phyloP scores from a whole-genome alignment of 2,797 vertebrate species.

The Rousettus madagascariensis region DNA sequence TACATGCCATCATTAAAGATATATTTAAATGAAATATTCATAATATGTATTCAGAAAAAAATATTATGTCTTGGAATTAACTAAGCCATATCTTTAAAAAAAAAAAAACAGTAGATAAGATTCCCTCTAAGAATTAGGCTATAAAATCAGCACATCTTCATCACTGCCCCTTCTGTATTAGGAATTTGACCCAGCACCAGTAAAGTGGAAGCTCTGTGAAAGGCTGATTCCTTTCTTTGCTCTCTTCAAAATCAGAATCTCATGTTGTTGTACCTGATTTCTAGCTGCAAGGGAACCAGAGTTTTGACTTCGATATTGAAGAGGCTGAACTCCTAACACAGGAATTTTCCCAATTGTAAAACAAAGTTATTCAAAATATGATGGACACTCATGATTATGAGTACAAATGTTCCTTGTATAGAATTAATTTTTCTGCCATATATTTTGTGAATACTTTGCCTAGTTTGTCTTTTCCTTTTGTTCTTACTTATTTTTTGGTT shows the following conservation, averaged over 20 bases:
- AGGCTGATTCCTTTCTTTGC: neutral
- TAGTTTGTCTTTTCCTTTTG: neutral
- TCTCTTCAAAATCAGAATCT: neutral
- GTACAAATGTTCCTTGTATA: neutral
- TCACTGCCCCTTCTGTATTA: neutral
- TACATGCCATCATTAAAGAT: neutral
- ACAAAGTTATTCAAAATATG: neutral
- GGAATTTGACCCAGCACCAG: neutral
- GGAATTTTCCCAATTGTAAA: neutral
- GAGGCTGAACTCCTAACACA: neutral
- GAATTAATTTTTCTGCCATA: neutral
- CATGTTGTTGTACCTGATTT: neutral
- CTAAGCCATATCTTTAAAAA: neutral
- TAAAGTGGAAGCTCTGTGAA: neutral
- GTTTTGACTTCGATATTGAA: neutral
- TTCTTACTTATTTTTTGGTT: neutral
- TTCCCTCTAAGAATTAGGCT: neutral
- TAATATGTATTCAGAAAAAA: neutral
- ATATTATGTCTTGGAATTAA: neutral
- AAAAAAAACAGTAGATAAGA: neutral
- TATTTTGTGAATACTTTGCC: neutral
- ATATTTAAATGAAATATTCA: constrained; percentile 1
- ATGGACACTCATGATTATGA: neutral
- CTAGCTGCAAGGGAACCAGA: neutral
- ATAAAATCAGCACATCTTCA: neutral